A percentile compares a stretch with the other conserved stretches of the same genome.
Evolutionary conservation across 2,113 vertebrate species (phyloP).

Genomic region (Saguinus imperator): DNA sequence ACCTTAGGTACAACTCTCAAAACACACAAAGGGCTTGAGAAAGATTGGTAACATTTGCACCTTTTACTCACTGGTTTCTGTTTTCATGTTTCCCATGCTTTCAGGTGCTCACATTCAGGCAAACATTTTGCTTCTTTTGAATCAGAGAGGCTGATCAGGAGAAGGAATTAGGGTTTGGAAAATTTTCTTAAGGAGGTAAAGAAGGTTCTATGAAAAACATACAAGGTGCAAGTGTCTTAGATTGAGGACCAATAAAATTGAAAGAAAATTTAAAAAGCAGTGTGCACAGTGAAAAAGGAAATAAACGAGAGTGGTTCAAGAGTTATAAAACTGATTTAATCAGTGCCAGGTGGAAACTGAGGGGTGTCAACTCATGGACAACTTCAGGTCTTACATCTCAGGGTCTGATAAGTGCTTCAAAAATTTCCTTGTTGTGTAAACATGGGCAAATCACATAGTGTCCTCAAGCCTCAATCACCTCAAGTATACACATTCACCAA

Average conservation of each 20-base stretch:
- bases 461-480: background rate
- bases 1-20: background rate
- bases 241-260: background rate
- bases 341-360: background rate
- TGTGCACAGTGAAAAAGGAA: background rate
- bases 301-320: background rate
- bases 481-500: background rate
- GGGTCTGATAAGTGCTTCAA: background rate
- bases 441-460: background rate
- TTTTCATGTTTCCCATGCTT: background rate
- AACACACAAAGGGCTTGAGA: background rate
- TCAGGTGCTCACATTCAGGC: background rate
- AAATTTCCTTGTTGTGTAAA: background rate
- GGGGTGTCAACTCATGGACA: rapidly evolving
- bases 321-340: background rate
- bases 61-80: background rate
- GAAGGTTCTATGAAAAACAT: background rate
- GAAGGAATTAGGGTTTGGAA: background rate
- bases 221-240: background rate
- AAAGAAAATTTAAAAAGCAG: background rate
- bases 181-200: background rate
- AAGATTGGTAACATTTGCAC: background rate
- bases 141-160: background rate
- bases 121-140: background rate
- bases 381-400: background rate